A percentile compares a stretch with the other conserved stretches of the same genome.
Conservation (phyloP, 64 coral and sea anemone species). For the Pachyseris speciosa region DNA sequence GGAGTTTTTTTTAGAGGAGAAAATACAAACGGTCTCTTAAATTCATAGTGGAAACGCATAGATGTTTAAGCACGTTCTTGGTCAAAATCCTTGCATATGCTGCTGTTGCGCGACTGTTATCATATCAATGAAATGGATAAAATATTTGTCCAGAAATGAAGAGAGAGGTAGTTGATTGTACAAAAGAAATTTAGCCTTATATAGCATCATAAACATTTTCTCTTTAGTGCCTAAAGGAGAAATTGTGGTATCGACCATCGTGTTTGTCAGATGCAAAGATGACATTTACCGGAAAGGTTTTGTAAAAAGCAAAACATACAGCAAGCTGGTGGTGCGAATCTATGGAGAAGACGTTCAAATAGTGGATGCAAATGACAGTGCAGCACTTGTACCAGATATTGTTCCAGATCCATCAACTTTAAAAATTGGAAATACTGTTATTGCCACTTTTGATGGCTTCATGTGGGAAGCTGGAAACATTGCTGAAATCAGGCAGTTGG, state of each 20-base stretch:
- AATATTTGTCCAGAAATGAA: too few species aligned
- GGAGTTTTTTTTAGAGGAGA: too few species aligned
- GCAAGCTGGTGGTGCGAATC: constrained; percentile 38
- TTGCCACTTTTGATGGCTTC: constrained; percentile 20
- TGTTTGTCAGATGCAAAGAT: constrained; percentile 80
- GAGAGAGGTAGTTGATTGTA: too few species aligned
- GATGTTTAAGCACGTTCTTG: too few species aligned
- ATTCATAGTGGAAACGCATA: too few species aligned
- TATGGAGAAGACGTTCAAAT: constrained; percentile 19
- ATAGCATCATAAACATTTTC: not conserved
- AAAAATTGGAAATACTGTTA: constrained; percentile 67
- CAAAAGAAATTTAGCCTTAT: not conserved
- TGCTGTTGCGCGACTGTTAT: too few species aligned
- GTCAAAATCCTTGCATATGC: too few species aligned
- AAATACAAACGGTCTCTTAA: too few species aligned
- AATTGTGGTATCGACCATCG: constrained; percentile 77
- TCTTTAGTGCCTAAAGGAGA: constrained; percentile 21
- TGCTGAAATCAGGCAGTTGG: not conserved
- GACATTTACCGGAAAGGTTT: constrained; percentile 61
- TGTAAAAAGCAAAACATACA: constrained; percentile 65
- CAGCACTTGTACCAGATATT: constrained; percentile 68
- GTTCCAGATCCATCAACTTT: constrained; percentile 43
- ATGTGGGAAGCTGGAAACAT: constrained; percentile 22
- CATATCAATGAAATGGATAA: too few species aligned
- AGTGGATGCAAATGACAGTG: constrained; percentile 55